Evolutionary conservation across 2,797 vertebrate species (phyloP).

Genomic region (Aulostomus chinensis): DNA sequence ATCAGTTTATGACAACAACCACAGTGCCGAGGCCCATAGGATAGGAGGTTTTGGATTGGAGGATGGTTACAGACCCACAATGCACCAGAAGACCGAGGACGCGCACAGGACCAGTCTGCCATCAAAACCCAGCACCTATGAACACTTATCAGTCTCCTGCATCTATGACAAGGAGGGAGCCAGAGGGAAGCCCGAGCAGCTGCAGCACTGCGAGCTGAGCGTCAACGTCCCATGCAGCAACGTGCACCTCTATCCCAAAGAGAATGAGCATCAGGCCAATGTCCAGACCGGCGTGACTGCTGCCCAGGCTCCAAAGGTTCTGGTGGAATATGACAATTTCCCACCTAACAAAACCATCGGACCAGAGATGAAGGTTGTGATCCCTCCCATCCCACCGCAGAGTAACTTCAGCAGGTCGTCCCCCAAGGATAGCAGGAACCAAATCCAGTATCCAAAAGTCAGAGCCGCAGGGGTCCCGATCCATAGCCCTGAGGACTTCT

Average conservation of each 20-base stretch:
- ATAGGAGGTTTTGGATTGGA: slow-evolving; percentile 50
- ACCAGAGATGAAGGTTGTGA: slow-evolving; percentile 78
- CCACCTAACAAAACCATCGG: slow-evolving; percentile 83
- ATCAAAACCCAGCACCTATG: slow-evolving; percentile 45
- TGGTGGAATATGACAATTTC: slow-evolving; percentile 82
- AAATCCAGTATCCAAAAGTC: slow-evolving; percentile 44
- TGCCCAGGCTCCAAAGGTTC: slow-evolving; percentile 46
- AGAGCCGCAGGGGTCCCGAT: slow-evolving; percentile 61
- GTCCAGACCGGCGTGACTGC: slow-evolving; percentile 1
- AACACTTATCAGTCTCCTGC: slow-evolving; percentile 45
- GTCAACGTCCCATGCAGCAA: slow-evolving; percentile 51
- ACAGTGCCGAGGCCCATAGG: slow-evolving; percentile 44
- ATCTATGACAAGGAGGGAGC: slow-evolving; percentile 54
- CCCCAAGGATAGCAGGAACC: slow-evolving; percentile 51
- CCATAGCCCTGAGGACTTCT: slow-evolving; percentile 69
- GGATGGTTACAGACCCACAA: slow-evolving; percentile 49
- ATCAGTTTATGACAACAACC: slow-evolving; percentile 52
- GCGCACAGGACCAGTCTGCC: slow-evolving; percentile 24
- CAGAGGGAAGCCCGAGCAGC: slow-evolving; percentile 41
- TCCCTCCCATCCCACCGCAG: slow-evolving; percentile 73
- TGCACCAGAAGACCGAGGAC: slow-evolving; percentile 49
- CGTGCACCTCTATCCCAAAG: slow-evolving; percentile 59
- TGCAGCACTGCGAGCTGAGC: slow-evolving; percentile 44
- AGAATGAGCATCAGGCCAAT: slow-evolving; percentile 31
- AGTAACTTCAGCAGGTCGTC: slow-evolving; percentile 63